Evolutionary conservation across 2,888 invertebrate species (phyloP).

Genomic region (Xestoiulus laeticollis): DNA sequence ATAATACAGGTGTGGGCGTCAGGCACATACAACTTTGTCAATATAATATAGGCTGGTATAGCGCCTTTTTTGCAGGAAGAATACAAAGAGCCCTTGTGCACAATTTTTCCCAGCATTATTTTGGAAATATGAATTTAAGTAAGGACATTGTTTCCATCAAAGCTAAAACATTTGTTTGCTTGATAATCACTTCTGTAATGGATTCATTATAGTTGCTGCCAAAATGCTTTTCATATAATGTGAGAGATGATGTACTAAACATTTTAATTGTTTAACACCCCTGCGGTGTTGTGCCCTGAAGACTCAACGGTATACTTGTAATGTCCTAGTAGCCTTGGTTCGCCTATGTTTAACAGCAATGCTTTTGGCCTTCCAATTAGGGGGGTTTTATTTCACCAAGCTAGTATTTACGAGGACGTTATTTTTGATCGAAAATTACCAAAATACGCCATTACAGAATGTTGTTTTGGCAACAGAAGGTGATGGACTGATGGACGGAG

Average conservation of each 20-base stretch:
- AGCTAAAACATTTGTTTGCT: too few relatives aligned
- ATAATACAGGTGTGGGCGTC: background rate
- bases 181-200: too few relatives aligned
- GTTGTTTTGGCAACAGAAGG: slow-evolving; percentile 6
- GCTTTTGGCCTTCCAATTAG: background rate
- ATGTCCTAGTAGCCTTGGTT: background rate
- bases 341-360: background rate
- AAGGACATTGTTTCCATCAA: too few relatives aligned
- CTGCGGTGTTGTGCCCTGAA: too few relatives aligned
- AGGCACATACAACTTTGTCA: background rate
- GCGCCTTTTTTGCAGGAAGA: background rate
- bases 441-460: background rate
- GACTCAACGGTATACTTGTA: background rate
- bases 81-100: background rate
- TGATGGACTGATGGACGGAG: slow-evolving; percentile 7
- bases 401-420: background rate
- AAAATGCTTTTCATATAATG: too few relatives aligned
- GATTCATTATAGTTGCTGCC: too few relatives aligned
- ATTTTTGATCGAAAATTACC: slow-evolving; percentile 15
- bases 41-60: too few relatives aligned
- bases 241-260: too few relatives aligned
- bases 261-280: too few relatives aligned
- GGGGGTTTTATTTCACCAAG: background rate
- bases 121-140: too few relatives aligned
- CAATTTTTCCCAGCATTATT: too few relatives aligned